These are phyloP conservation scores for Stegodyphus mimosarum DNA, from an alignment of 1,140 invertebrate genomes.

Conservation along the genomic window DNA sequence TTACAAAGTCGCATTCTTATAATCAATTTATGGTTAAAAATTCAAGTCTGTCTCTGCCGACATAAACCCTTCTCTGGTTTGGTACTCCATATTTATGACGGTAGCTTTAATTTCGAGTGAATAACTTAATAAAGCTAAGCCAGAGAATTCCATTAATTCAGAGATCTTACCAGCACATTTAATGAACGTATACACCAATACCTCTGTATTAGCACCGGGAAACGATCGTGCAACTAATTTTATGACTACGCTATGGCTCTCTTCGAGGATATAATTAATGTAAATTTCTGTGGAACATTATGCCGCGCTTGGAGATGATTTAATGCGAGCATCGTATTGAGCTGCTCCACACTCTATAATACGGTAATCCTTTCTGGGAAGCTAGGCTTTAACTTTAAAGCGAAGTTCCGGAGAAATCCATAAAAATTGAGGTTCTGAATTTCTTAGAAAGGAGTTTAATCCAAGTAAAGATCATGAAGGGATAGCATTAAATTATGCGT, in stretches of 20 bases:
- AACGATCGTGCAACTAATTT: background rate
- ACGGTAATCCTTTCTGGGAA: background rate
- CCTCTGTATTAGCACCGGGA: background rate
- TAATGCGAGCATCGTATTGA: background rate
- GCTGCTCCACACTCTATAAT: background rate
- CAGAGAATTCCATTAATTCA: background rate
- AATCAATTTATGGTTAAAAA: too few species aligned
- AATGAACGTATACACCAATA: constrained; percentile 1
- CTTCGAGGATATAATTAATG: background rate
- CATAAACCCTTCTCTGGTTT: background rate
- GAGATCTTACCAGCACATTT: background rate
- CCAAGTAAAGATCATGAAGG: too few species aligned
- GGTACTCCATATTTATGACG: background rate
- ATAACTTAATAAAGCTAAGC: constrained; percentile 3
- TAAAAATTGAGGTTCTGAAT: too few species aligned
- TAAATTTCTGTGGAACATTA: background rate
- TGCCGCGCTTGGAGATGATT: background rate
- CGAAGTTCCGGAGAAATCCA: background rate
- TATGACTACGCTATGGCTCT: background rate
- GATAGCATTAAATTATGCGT: too few species aligned
- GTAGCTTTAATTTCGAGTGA: background rate
- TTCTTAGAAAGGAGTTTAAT: too few species aligned
- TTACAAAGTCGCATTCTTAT: too few species aligned
- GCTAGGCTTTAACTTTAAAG: background rate
- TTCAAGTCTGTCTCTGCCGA: too few species aligned